Evolutionary conservation across 2,888 invertebrate genomes (phyloP), one percentile per base, ranked within the genome.

Genomic region (Drosophila austrosaltans): DNA sequence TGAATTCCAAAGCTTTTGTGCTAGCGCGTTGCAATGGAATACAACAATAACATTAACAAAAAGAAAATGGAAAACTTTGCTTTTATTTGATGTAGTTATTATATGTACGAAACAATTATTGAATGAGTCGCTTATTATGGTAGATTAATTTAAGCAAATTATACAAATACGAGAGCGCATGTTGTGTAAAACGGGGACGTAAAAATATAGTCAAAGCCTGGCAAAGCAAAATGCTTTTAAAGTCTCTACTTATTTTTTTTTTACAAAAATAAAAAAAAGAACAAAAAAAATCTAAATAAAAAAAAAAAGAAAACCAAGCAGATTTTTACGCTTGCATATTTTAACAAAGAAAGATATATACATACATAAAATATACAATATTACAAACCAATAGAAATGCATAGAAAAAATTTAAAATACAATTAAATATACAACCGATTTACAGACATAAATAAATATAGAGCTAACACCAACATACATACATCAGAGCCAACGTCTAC

Each of bases 181-280:
- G 69, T 66, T 60, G 36, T 57, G 57, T 39, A 20, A 69, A 58
- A 66, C 30, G 62, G 75, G 66, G 64, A 71, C 72, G 74, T 48
- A 75, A 75, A 66, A 58, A 76, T 58, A 56, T 72, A 68, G 61
- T 59, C 57, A 62, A 77, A 76, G 80, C 89, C 82, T 82, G 81
- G 87, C 48, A 68, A 84, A 87, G 80, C 75, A 77, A 86, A 87
- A 88, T 85, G 90, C 90, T 90, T 90, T 90, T 89, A 89, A 89
- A 89, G 89, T 89, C 85, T 89, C 85, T 82, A 25, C 39, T 39
- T 57, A 36, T 57, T 57, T 57, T 36, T 89, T 86, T 83, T 86
- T 89, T 82, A 87, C 75, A 20, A 48, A 48, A 48, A 48, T 8
- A 48, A 48, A 48, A 22, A 2, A 20, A 44, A 44, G 6, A 44